Evolutionary conservation across 2,888 invertebrate species (phyloP), one percentile per base, ranked within the genome.

Genomic region (Odontocerum albicorne): DNA sequence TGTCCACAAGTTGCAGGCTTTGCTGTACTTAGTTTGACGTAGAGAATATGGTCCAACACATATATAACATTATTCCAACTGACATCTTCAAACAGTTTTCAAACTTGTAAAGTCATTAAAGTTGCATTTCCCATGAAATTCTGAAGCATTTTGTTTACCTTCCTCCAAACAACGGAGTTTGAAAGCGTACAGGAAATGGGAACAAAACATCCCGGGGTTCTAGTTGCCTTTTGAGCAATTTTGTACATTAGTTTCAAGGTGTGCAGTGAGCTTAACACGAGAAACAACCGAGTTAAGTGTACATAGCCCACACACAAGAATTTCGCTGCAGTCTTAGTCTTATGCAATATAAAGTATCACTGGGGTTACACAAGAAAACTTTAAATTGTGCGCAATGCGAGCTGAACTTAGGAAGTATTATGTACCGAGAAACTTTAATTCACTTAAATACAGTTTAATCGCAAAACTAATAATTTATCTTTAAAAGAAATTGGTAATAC

Each of bases 1-100:
- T 45, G 45, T 20, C 33, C 45, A 33, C 45, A 45, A 33, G 45
- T 20, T 33, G 15, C 39, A 21, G 39, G n/a, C n/a, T 19, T 31
- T 31, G 32, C 43, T 32, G 15, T 32, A 32, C 31, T 31, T 31
- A 43, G 31, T 43, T 43, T 31, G 17, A n/a, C 27, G 10, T 13
- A 16, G 10, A 16, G 43, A 43, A 43, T 43, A 43, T 17, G 43
- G 43, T 31, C 15, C 31, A 17, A 27, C 43, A n/a, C 40, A 19
- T 19, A n/a, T n/a, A n/a, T n/a, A n/a, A n/a, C n/a, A n/a, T n/a
- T n/a, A n/a, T n/a, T n/a, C n/a, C n/a, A n/a, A n/a, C 27, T 27
- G 4, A 27, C 27, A 27, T 27, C 27, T 10, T 27, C 27, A 27
- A 27, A 27, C 27, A 7, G 27, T 10, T 27, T 10, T 7, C 27